A percentile compares a stretch with the other conserved stretches of the same genome.
Evolutionary conservation across 2,113 vertebrate species (phyloP).

Genomic region (Galeopterus variegatus): DNA sequence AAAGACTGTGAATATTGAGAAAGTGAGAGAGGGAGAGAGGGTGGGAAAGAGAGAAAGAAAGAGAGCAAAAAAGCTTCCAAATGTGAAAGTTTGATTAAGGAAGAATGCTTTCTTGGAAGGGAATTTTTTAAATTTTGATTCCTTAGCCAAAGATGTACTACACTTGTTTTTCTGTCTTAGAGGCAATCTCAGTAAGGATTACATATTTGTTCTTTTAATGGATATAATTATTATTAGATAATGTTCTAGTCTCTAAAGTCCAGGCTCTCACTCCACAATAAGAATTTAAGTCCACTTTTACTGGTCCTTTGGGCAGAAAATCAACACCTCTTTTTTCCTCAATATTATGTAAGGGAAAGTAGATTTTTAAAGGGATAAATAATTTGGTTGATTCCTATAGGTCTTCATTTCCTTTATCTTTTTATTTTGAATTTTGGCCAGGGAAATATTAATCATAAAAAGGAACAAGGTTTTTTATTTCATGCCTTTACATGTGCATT

Average conservation of each 20-base stretch:
- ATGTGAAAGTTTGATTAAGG: neutral
- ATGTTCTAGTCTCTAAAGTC: neutral
- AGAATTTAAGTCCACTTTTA: neutral
- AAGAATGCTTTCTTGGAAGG: neutral
- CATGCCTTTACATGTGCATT: neutral
- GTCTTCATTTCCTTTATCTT: neutral
- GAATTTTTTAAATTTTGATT: constrained; percentile 3
- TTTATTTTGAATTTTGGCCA: neutral
- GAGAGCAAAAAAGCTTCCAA: neutral
- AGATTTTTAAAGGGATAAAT: neutral
- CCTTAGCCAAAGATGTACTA: neutral
- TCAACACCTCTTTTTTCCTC: neutral
- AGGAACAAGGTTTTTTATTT: neutral
- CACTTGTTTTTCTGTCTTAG: neutral
- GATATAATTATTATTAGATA: neutral
- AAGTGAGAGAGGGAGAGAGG: neutral
- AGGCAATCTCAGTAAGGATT: neutral
- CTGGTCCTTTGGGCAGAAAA: neutral
- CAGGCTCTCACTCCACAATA: neutral
- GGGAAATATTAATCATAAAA: neutral
- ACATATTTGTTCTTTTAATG: neutral
- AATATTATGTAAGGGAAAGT: neutral
- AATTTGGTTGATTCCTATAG: neutral
- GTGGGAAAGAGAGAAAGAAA: neutral
- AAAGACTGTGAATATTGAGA: neutral